Percentiles rank a stretch among this genome's conserved stretches.
Evolutionary conservation across 2,888 invertebrate genomes (phyloP).

Genomic region (Epirrita christyi): DNA sequence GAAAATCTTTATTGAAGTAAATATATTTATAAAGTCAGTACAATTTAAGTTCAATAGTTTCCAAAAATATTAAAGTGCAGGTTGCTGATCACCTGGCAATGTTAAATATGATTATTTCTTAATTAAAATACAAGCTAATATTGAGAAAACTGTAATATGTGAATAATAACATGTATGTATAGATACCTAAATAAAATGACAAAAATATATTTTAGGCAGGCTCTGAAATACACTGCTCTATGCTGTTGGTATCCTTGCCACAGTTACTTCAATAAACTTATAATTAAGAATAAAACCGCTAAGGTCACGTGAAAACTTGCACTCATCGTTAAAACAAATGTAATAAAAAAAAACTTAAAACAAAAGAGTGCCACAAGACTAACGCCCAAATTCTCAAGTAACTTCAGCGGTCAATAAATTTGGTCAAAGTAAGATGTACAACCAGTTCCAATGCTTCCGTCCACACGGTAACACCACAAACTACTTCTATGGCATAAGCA

Average conservation of each 20-base stretch:
- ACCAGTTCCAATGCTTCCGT: conserved; percentile 66
- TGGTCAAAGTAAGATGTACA: conserved; percentile 82
- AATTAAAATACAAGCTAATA: conserved; percentile 86
- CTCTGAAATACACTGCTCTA: conserved; percentile 81
- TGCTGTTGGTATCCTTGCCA: conserved; percentile 82
- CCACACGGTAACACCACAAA: conserved; percentile 20
- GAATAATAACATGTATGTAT: conserved; percentile 81
- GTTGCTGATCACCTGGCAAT: conserved; percentile 86
- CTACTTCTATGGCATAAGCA: conserved; percentile 23
- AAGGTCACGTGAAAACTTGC: conserved; percentile 72
- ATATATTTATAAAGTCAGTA: conserved; percentile 86
- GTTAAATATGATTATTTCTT: conserved; percentile 86
- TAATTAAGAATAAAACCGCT: conserved; percentile 72
- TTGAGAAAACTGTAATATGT: conserved; percentile 86
- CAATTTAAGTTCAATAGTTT: conserved; percentile 86
- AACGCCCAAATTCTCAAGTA: conserved; percentile 69
- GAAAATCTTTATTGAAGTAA: conserved; percentile 86
- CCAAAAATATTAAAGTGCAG: conserved; percentile 86
- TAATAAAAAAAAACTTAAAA: conserved; percentile 41
- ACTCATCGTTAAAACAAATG: conserved; percentile 59
- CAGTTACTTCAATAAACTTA: conserved; percentile 80
- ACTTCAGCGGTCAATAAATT: conserved; percentile 71
- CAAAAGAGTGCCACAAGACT: conserved; percentile 60
- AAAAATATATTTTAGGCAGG: conserved; percentile 86
- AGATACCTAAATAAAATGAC: conserved; percentile 85